Base-by-base conservation (phyloP, 1,140 invertebrate genomes). In the Acromyrmex echinatior region DNA sequence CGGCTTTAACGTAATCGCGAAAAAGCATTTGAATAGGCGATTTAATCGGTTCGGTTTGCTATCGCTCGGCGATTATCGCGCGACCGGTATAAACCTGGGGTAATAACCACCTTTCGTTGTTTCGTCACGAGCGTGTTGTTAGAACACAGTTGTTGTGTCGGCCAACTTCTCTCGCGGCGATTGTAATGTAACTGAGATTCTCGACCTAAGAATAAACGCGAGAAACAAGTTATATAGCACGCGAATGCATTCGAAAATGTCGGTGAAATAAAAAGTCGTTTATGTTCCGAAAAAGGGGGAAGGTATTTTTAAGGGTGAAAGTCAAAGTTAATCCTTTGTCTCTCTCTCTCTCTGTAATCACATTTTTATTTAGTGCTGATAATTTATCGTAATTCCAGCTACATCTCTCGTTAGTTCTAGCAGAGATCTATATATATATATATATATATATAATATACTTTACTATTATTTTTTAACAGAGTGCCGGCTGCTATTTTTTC, bases 61-160 rank as follows among this genome's bases (percentile, higher is more conserved):
- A 88, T 65, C 49, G 14, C 51, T 51, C 6, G 49, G 35, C 56
- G 53, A 74, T 76, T 85, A 76, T 76, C 71, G 63, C 73, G 71
- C 71, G 87, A 86, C 18, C 77, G 68, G 25, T 65, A 65, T 28
- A 76, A 25, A 25, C 1, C 68, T 16, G 10, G 53, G 12, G 25
- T 79, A 53, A 78, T 53, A 84, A 74, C 51, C 51, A 80, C 79
- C 88, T 88, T 88, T 88, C 78, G 56, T 71, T 51, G 81, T 89
- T 89, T 80, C 74, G 88, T 88, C 87, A 89, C 81, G 60, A 88
- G 74, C 18, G 16, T 28, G 49, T 56, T 60, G 76, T 66, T 66
- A n/a, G 53, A 62, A 18, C 3, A 28, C 66, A 51, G 58, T 86
- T 63, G 53, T 31, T 45, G 18, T 12, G 18, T 12, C 21, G 39